Base-by-base conservation (phyloP, 1,140 invertebrate genomes). In the Neuroterus valhalla region DNA sequence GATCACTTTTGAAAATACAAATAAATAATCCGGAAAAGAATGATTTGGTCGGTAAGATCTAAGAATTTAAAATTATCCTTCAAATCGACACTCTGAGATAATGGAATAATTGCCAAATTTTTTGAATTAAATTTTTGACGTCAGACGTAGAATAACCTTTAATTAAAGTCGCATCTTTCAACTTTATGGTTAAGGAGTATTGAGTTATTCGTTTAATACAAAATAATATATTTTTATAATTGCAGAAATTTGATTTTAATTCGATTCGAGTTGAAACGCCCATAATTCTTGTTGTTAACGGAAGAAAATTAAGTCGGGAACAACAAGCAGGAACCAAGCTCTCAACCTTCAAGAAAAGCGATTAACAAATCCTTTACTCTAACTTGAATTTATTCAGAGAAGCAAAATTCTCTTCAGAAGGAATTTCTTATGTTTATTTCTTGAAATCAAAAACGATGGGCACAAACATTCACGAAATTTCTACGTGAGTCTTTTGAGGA, bases 201-300 rank as follows among this genome's bases (percentile, higher is more conserved):
- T 68, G 46, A 17, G 69, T 23, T 21, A 76, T 43, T n/a, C n/a
- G n/a, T n/a, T n/a, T 75, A 42, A 66, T 68, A 11, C 5, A 43
- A 67, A 71, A 68, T 74, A 50, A 66, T 48, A 68, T 77, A 42
- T 75, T 71, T 76, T 31, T 77, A 17, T 74, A 26, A 38, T 83
- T 92, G 81, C 90, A 96, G 95, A 91, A 90, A 78, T 95, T 94
- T 83, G 90, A 93, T 76, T 96, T 94, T 86, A 91, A 92, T 83
- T 93, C 93, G 66, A 93, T 96, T 70, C 91, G 95, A 71, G 93
- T 96, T 15, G 94, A 96, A 87, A 95, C 93, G 76, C 96, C 95
- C 0, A 85, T 95, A 76, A 90, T 93, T 62, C 87, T 96, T 81
- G 92, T 95, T 23, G 92, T 96, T 44, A 96, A 96, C 88, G 94